phyloP scores from a whole-genome alignment of 2,113 vertebrate species.

The Mellivora capensis region DNA sequence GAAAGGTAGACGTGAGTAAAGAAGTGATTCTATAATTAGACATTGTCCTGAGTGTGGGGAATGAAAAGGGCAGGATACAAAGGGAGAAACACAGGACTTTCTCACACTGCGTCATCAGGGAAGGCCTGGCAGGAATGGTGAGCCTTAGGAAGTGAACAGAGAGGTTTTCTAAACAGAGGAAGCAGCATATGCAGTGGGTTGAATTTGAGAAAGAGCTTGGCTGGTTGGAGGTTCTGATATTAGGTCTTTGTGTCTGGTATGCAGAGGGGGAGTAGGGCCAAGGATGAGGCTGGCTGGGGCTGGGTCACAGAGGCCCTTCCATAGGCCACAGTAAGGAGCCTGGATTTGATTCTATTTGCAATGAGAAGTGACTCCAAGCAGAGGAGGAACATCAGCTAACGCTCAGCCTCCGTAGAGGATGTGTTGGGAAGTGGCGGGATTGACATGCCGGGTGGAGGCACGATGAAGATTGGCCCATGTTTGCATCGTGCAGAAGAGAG shows the following conservation, averaged over 20 bases:
- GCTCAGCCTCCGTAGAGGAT: not conserved
- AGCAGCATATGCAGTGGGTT: too few relatives aligned
- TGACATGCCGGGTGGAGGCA: not conserved
- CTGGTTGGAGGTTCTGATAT: not conserved
- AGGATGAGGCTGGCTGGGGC: not conserved
- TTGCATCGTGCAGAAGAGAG: rapidly evolving
- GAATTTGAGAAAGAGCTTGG: not conserved
- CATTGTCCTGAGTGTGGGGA: not conserved
- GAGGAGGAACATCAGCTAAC: not conserved
- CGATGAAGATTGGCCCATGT: rapidly evolving
- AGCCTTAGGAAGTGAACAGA: not conserved
- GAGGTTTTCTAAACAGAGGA: not conserved
- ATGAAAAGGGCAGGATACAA: not conserved
- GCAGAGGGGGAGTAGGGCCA: not conserved
- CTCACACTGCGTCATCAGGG: not conserved
- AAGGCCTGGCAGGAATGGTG: not conserved
- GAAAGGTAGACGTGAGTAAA: not conserved
- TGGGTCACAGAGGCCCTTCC: rapidly evolving
- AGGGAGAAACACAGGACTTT: not conserved
- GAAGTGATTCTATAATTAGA: not conserved
- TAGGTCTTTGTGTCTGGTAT: not conserved
- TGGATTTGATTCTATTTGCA: not conserved
- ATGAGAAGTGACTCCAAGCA: not conserved
- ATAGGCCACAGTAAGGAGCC: not conserved
- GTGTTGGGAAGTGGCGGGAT: not conserved